Evolutionary conservation across 1,140 invertebrate genomes (phyloP).

Genomic region (Apis dorsata): DNA sequence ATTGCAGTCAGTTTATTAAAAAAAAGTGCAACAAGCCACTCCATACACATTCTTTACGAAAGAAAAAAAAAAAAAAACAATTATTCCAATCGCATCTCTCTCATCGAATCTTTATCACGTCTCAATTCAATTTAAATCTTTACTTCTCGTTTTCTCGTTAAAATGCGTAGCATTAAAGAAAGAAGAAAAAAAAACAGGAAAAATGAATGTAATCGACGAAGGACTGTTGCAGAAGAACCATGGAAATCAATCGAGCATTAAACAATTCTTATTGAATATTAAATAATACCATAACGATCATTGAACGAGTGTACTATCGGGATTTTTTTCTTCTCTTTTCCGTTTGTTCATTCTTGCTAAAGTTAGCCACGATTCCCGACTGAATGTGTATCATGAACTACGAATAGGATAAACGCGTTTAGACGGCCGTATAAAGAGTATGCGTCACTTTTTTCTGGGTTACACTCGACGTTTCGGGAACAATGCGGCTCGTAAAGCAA

Average conservation of each 20-base stretch:
- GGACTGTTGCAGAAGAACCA: neutral
- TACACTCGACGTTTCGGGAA: constrained; percentile 19
- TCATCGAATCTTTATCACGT: neutral
- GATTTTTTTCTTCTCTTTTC: neutral
- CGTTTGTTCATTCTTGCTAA: neutral
- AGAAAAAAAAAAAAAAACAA: no score
- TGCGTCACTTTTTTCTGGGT: constrained; percentile 40
- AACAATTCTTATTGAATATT: neutral
- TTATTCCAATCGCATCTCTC: neutral
- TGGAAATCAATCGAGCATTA: neutral
- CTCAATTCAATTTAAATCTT: neutral
- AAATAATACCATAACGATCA: neutral
- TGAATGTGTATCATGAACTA: neutral
- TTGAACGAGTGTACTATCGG: neutral
- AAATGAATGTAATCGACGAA: neutral
- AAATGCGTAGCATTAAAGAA: neutral
- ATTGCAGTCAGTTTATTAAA: no score
- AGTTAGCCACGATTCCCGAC: neutral
- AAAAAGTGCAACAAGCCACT: no score
- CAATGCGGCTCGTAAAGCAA: constrained; percentile 12
- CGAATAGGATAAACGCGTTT: constrained; percentile 27
- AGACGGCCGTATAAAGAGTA: constrained; percentile 19
- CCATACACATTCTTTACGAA: no score
- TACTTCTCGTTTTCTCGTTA: neutral
- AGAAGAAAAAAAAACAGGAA: neutral